Percentiles rank a stretch among this genome's conserved stretches.
Conservation (phyloP, 1,140 invertebrate species). For the Drosophila micromelanica region DNA sequence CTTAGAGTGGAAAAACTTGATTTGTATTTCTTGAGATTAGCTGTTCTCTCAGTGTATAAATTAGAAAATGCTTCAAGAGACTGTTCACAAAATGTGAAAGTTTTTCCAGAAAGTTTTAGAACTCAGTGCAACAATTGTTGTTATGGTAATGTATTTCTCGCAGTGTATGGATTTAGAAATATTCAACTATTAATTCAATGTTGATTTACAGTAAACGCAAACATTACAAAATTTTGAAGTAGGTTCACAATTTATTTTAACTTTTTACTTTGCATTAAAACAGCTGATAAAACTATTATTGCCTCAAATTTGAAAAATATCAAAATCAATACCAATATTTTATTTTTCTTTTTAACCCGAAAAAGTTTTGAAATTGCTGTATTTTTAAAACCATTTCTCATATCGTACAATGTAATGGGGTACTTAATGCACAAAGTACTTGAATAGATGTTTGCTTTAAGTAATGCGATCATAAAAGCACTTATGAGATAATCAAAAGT, state of each 20-base stretch:
- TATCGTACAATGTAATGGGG: too few species aligned
- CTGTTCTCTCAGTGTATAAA: neutral
- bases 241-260: too few species aligned
- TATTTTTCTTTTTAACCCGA: too few species aligned
- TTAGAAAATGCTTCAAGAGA: neutral
- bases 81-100: too few species aligned
- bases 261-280: too few species aligned
- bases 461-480: conserved; percentile 15
- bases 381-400: too few species aligned
- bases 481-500: conserved; percentile 2
- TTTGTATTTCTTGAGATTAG: neutral
- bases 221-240: neutral
- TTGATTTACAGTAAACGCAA: too few species aligned
- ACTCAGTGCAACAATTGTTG: too few species aligned
- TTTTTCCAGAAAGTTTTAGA: neutral
- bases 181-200: neutral
- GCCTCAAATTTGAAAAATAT: too few species aligned
- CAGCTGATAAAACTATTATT: too few species aligned
- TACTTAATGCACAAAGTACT: neutral
- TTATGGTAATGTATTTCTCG: neutral
- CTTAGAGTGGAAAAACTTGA: neutral
- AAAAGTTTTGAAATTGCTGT: too few species aligned
- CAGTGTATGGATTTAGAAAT: neutral
- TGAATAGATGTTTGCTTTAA: neutral
- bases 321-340: too few species aligned